Evolutionary conservation across 2,888 invertebrate species (phyloP), one percentile per base, ranked within the genome.

Genomic region (Chrysomela aeneicollis): DNA sequence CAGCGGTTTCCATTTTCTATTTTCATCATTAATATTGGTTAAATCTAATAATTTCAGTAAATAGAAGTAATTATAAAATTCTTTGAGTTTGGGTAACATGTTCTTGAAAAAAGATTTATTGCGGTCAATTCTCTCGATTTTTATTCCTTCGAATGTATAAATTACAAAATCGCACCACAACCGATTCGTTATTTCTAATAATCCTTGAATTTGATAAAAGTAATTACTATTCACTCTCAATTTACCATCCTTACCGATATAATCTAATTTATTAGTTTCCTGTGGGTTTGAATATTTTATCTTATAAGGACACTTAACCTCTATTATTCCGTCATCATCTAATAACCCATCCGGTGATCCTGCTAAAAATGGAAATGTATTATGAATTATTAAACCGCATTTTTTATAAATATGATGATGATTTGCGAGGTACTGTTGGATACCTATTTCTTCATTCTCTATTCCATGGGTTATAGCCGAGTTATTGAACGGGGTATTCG

Each of bases 341-440:
- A 55, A 8, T n/a, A 55, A 37, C n/a, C 37, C 55, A 37, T 55
- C 55, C 15, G 35, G 55, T 12, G 55, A 55, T 19, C 55, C 35
- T 35, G 55, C 35, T 21, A 55, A 42, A 42, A 37, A 55, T 55
- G 37, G n/a, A 5, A 10, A 42, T 1, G 10, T 32, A 1, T 15
- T 21, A 10, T 55, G 37, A 30, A 55, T 35, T 6, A 55, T 32
- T n/a, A 55, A 15, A 35, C 55, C 55, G 9, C 21, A 19, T 19
- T 50, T 50, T 21, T 2, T 15, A 49, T 49, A 49, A 8, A 15
- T 6, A 17, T 49, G 17, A 17, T 49, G 17, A 15, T 49, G 1
- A 3, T 49, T n/a, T 8, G n/a, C 17, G 19, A 49, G 49, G 18
- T 15, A 49, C 17, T 2, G 15, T 49, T 49, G 4, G 19, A 49